Base-by-base conservation (phyloP, 1,140 invertebrate species). In the Bombus vancouverensis region DNA sequence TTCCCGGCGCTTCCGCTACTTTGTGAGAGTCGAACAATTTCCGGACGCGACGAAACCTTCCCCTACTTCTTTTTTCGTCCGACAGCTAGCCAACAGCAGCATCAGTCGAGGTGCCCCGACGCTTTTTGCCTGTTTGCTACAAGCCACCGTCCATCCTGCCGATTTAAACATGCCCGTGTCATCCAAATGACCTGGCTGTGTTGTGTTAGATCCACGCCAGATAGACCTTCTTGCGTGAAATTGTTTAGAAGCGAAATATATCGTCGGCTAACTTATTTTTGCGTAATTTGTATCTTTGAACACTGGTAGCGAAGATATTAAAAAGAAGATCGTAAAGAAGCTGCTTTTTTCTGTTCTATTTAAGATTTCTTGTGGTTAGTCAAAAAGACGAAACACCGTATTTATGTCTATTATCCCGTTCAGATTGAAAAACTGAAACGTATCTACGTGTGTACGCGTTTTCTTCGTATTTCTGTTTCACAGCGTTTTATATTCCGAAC, bases 1-100 rank as follows among this genome's bases (percentile, higher is more conserved):
- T 92, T 92, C 91, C 65, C 77, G 25, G 42, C 71, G 85, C 87
- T 91, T 92, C 91, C 91, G 88, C 74, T 75, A 89, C 91, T 92
- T 92, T 89, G 81, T 86, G 86, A 83, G 87, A 90, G 81, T 91
- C 87, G 82, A 92, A 92, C 90, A 92, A 92, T 91, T 90, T 92
- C 91, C 91, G 89, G 87, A 66, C 90, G 88, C 80, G 88, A 87
- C 84, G 90, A 81, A 87, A 89, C 77, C 83, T n/a, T 77, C 83
- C 62, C 28, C 70, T 44, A 28, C 72, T 81, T 65, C n/a, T 74
- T 86, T 86, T 76, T 71, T 77, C 37, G 13, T 34, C n/a, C 28
- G 0, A 1, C 59, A 25, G n/a, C 65, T 32, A 28, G 22, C 65
- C 44, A 6, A 37, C 66, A 62, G 6, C 57, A 3, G 37, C 53